Evolutionary conservation across 2,113 vertebrate genomes (phyloP).

Genomic region (Microcebus jonahi): DNA sequence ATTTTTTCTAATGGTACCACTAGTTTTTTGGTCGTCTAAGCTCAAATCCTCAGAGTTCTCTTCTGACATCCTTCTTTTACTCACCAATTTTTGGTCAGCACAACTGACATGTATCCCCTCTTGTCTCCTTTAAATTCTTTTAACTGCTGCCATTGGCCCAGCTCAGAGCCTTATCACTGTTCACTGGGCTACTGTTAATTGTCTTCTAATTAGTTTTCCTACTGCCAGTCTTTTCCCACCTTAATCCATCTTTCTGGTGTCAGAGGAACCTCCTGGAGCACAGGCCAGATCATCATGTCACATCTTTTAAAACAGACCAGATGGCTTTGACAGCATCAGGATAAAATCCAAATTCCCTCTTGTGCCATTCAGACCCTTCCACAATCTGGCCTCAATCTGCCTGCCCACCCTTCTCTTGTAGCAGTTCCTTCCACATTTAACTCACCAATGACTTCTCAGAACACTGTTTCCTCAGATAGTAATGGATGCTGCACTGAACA

Average conservation of each 20-base stretch:
- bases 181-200: not conserved
- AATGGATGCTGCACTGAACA: not conserved
- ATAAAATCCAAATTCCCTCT: slow-evolving; percentile 13
- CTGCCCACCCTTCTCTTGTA: not conserved
- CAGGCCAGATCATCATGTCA: not conserved
- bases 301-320: slow-evolving; percentile 51
- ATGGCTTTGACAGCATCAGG: slow-evolving; percentile 22
- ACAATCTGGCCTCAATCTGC: slow-evolving; percentile 31
- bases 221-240: not conserved
- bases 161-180: not conserved
- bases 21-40: not conserved
- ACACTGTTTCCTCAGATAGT: not conserved
- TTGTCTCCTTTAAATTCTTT: not conserved
- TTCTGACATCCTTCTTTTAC: not conserved
- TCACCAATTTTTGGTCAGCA: not conserved
- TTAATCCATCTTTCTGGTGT: not conserved
- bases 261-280: not conserved
- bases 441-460: not conserved
- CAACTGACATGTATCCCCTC: not conserved
- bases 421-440: not conserved
- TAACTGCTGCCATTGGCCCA: not conserved
- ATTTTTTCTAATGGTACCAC: not conserved
- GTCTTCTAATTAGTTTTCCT: slow-evolving; percentile 37
- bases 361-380: not conserved
- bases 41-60: not conserved